Conservation (phyloP, 1,140 invertebrate species). For the Bombus confusus region DNA sequence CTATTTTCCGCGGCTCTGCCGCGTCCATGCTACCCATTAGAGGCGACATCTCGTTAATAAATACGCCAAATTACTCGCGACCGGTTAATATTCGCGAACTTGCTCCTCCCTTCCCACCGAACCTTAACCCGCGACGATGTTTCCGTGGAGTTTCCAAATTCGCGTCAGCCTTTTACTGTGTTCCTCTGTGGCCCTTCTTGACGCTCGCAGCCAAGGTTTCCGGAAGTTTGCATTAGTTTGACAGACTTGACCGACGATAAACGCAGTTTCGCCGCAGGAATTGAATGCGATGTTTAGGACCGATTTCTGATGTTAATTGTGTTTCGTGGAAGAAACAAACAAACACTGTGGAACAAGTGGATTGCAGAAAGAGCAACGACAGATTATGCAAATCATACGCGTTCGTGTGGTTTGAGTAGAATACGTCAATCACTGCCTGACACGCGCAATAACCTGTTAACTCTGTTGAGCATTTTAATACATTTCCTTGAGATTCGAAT, state of each 20-base stretch:
- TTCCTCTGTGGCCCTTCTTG: too few relatives aligned
- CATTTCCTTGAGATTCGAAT: too few relatives aligned
- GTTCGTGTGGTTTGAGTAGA: too few relatives aligned
- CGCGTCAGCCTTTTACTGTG: conserved; percentile 11
- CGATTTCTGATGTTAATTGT: neutral
- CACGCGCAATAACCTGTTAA: too few relatives aligned
- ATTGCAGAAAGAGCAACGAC: too few relatives aligned
- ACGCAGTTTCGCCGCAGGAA: neutral
- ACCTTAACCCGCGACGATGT: neutral
- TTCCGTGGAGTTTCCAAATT: conserved; percentile 17
- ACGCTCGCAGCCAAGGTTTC: neutral
- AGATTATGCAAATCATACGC: too few relatives aligned
- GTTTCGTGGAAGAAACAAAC: neutral
- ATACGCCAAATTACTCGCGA: conserved; percentile 37
- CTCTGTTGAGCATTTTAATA: too few relatives aligned
- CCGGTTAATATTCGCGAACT: conserved; percentile 28
- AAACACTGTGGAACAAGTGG: too few relatives aligned
- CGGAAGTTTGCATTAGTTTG: neutral
- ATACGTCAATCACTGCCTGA: too few relatives aligned
- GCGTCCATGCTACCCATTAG: conserved; percentile 11
- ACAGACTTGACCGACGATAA: neutral
- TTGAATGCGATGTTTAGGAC: neutral
- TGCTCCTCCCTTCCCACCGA: neutral
- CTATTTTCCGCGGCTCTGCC: conserved; percentile 29
- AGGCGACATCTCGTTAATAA: conserved; percentile 33